Base-by-base conservation (phyloP, 2,888 invertebrate species). In the Synergus itoensis region DNA sequence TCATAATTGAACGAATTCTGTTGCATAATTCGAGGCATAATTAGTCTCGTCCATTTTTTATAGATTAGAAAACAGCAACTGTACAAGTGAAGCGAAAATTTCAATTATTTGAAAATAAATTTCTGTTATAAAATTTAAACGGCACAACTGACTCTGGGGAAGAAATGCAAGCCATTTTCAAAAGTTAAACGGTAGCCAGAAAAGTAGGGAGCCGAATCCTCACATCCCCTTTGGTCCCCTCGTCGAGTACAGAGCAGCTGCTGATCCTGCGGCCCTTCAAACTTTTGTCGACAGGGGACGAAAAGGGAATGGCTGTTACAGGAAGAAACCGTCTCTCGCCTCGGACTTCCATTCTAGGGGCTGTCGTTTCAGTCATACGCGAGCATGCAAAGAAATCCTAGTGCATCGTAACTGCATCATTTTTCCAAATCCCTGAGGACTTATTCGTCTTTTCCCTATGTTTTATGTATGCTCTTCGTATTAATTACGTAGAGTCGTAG, bases 381-480 rank as follows among this genome's bases (percentile, higher is more conserved):
- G 81, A 77, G 82, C 83, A 82, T 84, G 83, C 83, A 78, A 69
- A 83, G 77, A 80, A 81, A 80, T 81, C 77, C 80, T 80, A 82
- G 81, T 81, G 82, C 80, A 82, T 78, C 80, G 79, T 77, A 80
- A 79, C 41, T 82, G 80, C 77, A 14, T 77, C 78, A 77, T 79
- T n/a, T 28, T 62, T 69, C 21, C 28, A 16, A n/a, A 3, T 28
- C 16, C n/a, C 48, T n/a, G 8, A 16, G 21, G 43, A 67, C 43
- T 21, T 11, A 41, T 67, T 67, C 18, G 8, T 18, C 14, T 64
- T 18, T 67, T 43, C 43, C 43, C 18, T 40, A 67, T 67, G 67
- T 14, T 67, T 43, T 8, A 18, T 48, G 48, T 43, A 69, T 12
- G 18, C 18, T 69, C 16, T 21, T 21, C 1, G 16, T n/a, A 40